Base-by-base conservation (phyloP, 2,888 invertebrate genomes). In the Psylliodes chrysocephalus region DNA sequence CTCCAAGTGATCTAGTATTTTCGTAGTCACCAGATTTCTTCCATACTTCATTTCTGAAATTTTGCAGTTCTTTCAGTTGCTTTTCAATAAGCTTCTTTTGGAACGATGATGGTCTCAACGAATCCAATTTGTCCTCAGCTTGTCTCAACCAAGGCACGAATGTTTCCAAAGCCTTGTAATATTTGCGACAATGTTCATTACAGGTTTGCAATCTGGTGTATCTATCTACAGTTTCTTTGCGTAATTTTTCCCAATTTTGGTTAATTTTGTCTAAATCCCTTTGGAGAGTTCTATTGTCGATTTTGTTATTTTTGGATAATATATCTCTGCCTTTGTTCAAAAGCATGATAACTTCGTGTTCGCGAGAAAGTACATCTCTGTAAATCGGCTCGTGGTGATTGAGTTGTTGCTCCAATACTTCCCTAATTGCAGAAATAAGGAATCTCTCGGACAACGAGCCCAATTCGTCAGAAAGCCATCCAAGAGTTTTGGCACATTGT, bases 11-110 rank as follows among this genome's bases (percentile, higher is more conserved):
- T 77, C 90, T 90, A 71, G 93, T 92, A 81, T 93, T 94, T 77
- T 97, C 97, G 75, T 92, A 96, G 82, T 97, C 97, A 7, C 95
- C 95, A 10, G 94, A 93, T 76, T 93, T 93, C 81, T 95, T 94
- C 91, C 95, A 93, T 0, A 96, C 90, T 75, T 97, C 97, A 76
- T 95, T 96, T 73, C 96, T 89, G 85, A 97, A 92, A 51, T 88
- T 88, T 76, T 95, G 94, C 59, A 96, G 84, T 74, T 96, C 96
- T 55, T 92, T 90, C 2, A 97, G 84, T 78, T 95, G 95, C 72
- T 91, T 91, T 78, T 95, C 95, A 12, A 96, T 89, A 73, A 94
- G 94, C 63, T 91, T 89, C 77, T 93, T 92, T 68, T 93, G 92
- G 83, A 95, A 91, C 1, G 90, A 90, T 0, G 91, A 89, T 0